Evolutionary conservation across 2,797 vertebrate genomes (phyloP), one percentile per base, ranked within the genome.

Genomic region (Apodemus agrarius): DNA sequence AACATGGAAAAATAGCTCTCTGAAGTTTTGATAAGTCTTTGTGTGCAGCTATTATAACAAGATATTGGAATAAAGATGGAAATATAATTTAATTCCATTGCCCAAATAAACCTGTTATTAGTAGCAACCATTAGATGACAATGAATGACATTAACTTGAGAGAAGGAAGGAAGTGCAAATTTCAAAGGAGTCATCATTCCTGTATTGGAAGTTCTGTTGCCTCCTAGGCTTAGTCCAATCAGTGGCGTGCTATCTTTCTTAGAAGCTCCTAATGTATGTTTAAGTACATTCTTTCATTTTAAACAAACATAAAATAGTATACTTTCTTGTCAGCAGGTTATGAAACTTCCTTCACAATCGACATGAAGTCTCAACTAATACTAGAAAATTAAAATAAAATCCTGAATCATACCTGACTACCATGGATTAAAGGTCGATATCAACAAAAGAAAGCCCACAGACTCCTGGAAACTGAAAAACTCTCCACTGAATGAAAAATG

Each of bases 1-100:
- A 90, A 52, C 12, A 61, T 26, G 11, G 11, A 31, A 82, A 52
- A 75, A 72, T 94, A 65, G 12, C 87, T 63, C 24, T 43, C 37
- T 59, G 29, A 91, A n/a, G 10, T 24, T 40, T 83, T 37, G n/a
- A 31, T 79, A 90, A 69, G 16, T 80, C 34, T 69, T 74, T n/a
- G 24, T 31, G 37, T 94, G 22, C 54, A 93, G 29, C 52, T 89
- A 11, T 13, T 93, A 34, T 90, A 91, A 82, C 67, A 97, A 75
- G 3, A 46, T 83, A 69, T 87, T 83, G 31, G 40, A 92, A 40
- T 72, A 49, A 82, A 91, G 57, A 34, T 86, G 61, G 43, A 81
- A 90, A 89, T 89, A 61, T 22, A 72, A 43, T 91, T 93, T 90
- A 82, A 79, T 74, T 11, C 79, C 43, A 82, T 75, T 91, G 31